These are phyloP conservation scores for Australoheros facetus DNA, from an alignment of 2,797 vertebrate genomes.

Conservation along the genomic window DNA sequence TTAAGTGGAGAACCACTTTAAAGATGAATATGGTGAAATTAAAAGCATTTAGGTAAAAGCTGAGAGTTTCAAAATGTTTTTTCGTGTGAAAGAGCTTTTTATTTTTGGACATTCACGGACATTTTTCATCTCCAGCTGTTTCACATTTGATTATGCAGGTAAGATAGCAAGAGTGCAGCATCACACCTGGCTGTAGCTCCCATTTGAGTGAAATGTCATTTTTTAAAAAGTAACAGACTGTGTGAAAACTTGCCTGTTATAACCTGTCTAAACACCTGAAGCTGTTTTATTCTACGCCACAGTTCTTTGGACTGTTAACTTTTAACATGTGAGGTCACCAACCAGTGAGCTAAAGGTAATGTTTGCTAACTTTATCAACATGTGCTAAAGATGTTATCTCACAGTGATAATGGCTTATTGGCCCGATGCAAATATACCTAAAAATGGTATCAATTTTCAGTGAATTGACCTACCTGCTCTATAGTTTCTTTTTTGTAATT, in stretches of 20 bases:
- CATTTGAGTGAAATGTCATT: too few relatives aligned
- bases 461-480: background rate
- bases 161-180: background rate
- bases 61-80: fast-evolving
- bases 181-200: fast-evolving
- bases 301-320: background rate
- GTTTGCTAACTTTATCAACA: background rate
- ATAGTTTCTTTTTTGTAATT: too few relatives aligned
- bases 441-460: background rate
- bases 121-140: background rate
- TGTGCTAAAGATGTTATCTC: background rate
- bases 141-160: background rate
- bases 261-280: background rate
- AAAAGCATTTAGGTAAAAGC: background rate
- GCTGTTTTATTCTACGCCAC: too few relatives aligned
- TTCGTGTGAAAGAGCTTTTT: background rate
- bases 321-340: background rate
- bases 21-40: background rate
- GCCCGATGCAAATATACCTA: background rate
- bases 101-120: background rate
- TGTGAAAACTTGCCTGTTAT: background rate
- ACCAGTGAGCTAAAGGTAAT: background rate
- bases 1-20: background rate
- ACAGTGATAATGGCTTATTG: background rate
- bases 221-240: too few relatives aligned